These are phyloP conservation scores for Meloidogyne exigua DNA, from an alignment of 1,140 invertebrate genomes.

Conservation along the genomic window DNA sequence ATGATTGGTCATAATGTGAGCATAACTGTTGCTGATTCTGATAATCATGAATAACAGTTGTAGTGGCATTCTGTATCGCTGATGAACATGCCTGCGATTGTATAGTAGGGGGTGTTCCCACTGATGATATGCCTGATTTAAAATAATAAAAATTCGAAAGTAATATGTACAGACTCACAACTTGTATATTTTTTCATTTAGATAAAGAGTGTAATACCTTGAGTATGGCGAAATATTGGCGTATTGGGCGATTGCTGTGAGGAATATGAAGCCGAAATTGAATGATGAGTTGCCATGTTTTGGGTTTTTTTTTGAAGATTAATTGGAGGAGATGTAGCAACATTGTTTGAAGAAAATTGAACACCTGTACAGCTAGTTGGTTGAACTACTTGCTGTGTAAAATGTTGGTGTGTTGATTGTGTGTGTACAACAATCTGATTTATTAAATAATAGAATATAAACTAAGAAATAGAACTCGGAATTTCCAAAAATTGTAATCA, in stretches of 20 bases:
- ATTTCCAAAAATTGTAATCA: too few relatives aligned
- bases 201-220: background rate
- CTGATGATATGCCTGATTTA: background rate
- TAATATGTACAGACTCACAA: too few relatives aligned
- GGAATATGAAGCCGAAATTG: background rate
- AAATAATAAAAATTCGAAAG: too few relatives aligned
- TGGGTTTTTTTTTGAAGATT: background rate
- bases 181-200: too few relatives aligned
- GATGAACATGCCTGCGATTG: background rate
- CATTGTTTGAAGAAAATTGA: background rate
- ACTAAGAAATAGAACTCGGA: too few relatives aligned
- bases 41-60: background rate
- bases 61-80: background rate
- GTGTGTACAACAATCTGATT: conserved; percentile 10
- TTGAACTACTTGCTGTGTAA: background rate
- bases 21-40: background rate
- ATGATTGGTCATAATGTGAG: background rate
- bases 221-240: background rate
- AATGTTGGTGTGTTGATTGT: background rate
- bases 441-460: background rate
- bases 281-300: background rate
- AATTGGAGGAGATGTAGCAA: background rate
- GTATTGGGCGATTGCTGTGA: background rate
- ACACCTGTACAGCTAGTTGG: background rate
- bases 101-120: background rate